Evolutionary conservation across 2,113 vertebrate species (phyloP), one percentile per base, ranked within the genome.

Genomic region (Clinocottus analis): DNA sequence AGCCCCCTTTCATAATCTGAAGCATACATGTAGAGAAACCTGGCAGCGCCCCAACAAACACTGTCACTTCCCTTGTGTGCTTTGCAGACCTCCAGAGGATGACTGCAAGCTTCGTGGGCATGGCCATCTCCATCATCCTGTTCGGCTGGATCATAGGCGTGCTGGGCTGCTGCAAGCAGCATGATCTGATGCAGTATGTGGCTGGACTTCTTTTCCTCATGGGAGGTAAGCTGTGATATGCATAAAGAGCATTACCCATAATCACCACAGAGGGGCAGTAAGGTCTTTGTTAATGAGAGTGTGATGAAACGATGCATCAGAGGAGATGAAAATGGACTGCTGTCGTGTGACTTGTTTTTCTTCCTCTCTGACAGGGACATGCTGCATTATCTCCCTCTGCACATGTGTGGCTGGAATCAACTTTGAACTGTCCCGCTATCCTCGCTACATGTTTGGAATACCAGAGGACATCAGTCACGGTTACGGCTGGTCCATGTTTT

Each of bases 401-500:
- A 99, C 98, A 31, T 99, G 97, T 14, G 98, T 99, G 91, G 98
- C 98, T 12, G 98, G 97, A 88, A 99, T 99, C 96, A 99, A 99
- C 96, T 99, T 99, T 60, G 97, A 99, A 95, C 95, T 99, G 33
- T 99, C 97, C 23, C 98, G 98, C 75, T 98, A 97, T 73, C 98
- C 98, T 2, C 97, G 97, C 84, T 97, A 97, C 95, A 95, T 99
- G 94, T 99, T 98, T 0, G 96, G 97, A 85, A 97, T 99, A 62
- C 98, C 98, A 0, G 98, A 99, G 49, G 98, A 99, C 95, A 97
- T 99, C 96, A 96, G 97, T 87, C 98, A 99, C 1, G 98, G 98
- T 80, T 99, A 99, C 7, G 98, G 98, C 89, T 99, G 98, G 98
- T 99, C 98, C 82, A 99, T 99, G 98, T 99, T 99, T 90, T 99